Evolutionary conservation across 2,113 vertebrate genomes (phyloP).

Genomic region (Nestor notabilis): DNA sequence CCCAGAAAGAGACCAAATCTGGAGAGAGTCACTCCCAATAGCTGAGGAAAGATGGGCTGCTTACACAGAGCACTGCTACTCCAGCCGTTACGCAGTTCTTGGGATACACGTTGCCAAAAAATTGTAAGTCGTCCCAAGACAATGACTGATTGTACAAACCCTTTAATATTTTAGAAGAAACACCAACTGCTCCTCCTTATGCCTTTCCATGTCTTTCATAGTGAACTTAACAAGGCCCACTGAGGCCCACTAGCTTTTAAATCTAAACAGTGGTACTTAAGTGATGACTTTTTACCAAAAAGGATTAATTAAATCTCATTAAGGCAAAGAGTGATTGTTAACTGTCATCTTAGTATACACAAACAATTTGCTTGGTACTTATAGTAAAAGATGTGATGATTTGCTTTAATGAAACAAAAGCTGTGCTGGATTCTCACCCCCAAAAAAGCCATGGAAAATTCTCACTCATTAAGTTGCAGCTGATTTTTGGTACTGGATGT

Average conservation of each 20-base stretch:
- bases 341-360: not conserved
- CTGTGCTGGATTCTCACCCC: not conserved
- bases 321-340: not conserved
- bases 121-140: not conserved
- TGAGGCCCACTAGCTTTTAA: not conserved
- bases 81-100: not conserved
- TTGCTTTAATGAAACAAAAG: not conserved
- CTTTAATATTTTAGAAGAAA: not conserved
- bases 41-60: not conserved
- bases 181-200: not conserved
- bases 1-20: not conserved
- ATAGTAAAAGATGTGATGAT: not conserved
- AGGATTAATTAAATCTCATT: not conserved
- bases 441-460: not conserved
- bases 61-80: not conserved
- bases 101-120: not conserved
- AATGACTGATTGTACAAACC: not conserved
- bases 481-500: not conserved
- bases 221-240: not conserved
- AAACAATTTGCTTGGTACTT: not conserved
- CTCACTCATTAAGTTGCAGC: not conserved
- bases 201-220: not conserved
- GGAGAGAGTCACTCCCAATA: not conserved
- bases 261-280: not conserved
- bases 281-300: not conserved